Evolutionary conservation across 2,888 invertebrate genomes (phyloP), one percentile per base, ranked within the genome.

Genomic region (Dermolepida albohirtum): DNA sequence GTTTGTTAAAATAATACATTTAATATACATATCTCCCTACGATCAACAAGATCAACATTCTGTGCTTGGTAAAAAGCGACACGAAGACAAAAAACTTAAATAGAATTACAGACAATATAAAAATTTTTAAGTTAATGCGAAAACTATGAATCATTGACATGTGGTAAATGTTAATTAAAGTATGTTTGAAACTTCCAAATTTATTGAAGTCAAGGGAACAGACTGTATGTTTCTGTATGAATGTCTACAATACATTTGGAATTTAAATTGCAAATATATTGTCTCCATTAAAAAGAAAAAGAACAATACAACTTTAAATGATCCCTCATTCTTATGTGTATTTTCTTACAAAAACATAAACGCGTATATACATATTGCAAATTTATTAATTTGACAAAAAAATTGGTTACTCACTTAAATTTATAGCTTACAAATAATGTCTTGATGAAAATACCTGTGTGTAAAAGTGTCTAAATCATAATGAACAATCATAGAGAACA

Each of bases 381-480:
- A 14, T 22, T 22, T 55, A 55, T 40, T n/a, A 34, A 14, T 14
- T 55, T 55, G 34, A 34, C 34, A 34, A 34, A 66, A 66, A 50
- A 49, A 57, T 40, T 57, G 49, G 47, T 50, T 66, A 66, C 66
- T 66, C 66, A 66, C 66, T 66, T 57, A 59, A 66, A 66, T 49
- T 59, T 47, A 43, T 62, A 62, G 59, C 59, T 47, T 62, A 50
- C 47, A 54, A 40, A 47, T 44, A 57, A 63, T 63, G 41, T 62
- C 51, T 63, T 50, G 67, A 27, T 41, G 63, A 63, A 63, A 67
- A 67, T 39, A 55, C 66, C 66, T 66, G 57, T 29, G 10, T 47
- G 47, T 44, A 65, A 51, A 27, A n/a, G 16, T 51, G 29, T 51
- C 12, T 40, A 54, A 50, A 51, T 44, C 22, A 64, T 16, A 52